Percentiles rank a stretch among this genome's conserved stretches.
Conservation (phyloP, 2,888 invertebrate genomes). For the Oxycera nigricornis region DNA sequence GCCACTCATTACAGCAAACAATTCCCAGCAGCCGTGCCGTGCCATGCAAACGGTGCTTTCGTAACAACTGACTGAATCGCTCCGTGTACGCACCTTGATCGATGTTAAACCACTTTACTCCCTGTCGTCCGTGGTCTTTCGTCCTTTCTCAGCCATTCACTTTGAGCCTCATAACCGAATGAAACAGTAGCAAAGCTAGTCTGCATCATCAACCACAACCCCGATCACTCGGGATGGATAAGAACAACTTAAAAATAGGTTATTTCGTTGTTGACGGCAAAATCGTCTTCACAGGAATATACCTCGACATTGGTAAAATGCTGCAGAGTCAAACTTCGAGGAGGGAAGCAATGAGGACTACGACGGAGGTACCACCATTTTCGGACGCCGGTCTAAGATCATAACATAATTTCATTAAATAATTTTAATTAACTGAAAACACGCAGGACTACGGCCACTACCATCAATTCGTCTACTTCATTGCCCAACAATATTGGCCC, state of each 20-base stretch:
- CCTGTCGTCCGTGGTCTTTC: background rate
- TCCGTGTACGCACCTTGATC: background rate
- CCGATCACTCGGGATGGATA: background rate
- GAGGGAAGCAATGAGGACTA: no score
- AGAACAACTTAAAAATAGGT: constrained; percentile 6
- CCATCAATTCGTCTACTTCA: background rate
- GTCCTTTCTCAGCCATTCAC: no score
- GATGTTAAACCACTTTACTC: no score
- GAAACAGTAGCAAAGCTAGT: no score
- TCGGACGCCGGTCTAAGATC: background rate
- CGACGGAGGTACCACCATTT: background rate
- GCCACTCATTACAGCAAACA: background rate
- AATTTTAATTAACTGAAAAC: constrained; percentile 41
- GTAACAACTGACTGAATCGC: background rate
- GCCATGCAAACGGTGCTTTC: background rate
- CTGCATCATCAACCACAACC: background rate
- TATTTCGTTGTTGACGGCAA: background rate
- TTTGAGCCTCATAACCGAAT: no score
- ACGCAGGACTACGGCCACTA: constrained; percentile 21
- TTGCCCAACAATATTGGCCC: background rate
- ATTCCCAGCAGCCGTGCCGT: background rate
- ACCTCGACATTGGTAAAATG: background rate
- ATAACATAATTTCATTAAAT: constrained; percentile 13
- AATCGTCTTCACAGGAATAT: background rate
- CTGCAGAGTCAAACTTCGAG: background rate